Base-by-base conservation (phyloP, 2,113 vertebrate species). In the Alces alces region DNA sequence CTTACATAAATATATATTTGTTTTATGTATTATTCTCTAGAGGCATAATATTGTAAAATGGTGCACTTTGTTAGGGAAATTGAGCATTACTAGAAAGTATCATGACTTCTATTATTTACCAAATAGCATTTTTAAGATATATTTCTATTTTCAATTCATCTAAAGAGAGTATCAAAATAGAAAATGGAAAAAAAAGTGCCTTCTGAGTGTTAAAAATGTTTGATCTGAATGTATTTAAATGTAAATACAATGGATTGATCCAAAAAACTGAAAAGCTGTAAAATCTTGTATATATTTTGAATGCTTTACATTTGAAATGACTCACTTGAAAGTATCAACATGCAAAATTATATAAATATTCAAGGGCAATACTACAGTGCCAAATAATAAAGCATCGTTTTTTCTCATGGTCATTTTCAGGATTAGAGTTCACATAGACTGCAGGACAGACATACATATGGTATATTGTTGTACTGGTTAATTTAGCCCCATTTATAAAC, bases 401-500 rank as follows among this genome's bases (percentile, higher is more conserved):
- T 30, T 89, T 52, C 6, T 85, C 6, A 14, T 36, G 88, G 36
- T 2, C 1, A 33, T 84, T 90, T 36, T 66, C 88, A 86, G 30
- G 66, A 54, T 73, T 82, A 54, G 52, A 76, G 60, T 33, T 83
- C 45, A n/a, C 3, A 3, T 13, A 28, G 7, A 36, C 66, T 85
- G 54, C 86, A 52, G 82, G 95, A 13, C 94, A 96, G 96, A 33
- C n/a, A 17, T 82, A 17, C 86, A 58, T 9, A 80, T 47, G 66
- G 19, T 64, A 60, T 94, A 93, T 85, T 58, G 86, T 85, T 58
- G 86, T 89, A 79, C 45, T 96, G 82, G 90, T 28, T 97, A 98
- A 73, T 97, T 96, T 98, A 97, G 95, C 83, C 94, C 58, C 97
- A 58, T 87, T 98, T 98, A 86, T 80, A 86, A 98, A 95, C 84